Conservation (phyloP, 2,797 vertebrate species). For the Sebastes trivittatus region DNA sequence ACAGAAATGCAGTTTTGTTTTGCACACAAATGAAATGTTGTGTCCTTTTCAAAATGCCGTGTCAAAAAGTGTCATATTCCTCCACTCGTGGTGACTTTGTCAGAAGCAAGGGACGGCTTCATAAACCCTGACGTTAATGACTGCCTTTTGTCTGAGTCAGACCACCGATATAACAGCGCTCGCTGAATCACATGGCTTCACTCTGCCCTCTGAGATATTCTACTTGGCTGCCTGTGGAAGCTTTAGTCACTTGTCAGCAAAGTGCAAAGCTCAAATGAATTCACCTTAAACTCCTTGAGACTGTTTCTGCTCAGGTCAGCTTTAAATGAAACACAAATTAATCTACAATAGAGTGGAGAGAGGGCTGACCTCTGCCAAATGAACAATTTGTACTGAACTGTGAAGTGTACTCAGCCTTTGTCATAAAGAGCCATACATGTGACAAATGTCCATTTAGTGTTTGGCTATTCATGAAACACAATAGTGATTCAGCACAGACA, state of each 20-base stretch:
- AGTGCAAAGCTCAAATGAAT: conserved; percentile 51
- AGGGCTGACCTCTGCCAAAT: conserved; percentile 36
- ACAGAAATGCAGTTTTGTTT: neutral
- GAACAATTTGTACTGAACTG: conserved; percentile 2
- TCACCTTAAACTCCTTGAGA: conserved; percentile 48
- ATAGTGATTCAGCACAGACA: neutral
- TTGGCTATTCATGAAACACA: neutral
- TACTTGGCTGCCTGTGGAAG: conserved; percentile 8
- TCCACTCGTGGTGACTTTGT: neutral
- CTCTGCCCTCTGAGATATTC: conserved; percentile 33
- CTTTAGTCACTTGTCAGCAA: conserved; percentile 57
- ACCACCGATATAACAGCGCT: neutral
- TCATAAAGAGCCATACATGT: neutral
- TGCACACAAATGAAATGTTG: conserved; percentile 32
- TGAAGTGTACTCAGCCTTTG: conserved; percentile 8
- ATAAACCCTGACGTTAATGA: conserved; percentile 17
- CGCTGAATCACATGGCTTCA: conserved; percentile 6
- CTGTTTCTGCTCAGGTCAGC: conserved; percentile 52
- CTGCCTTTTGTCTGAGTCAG: neutral
- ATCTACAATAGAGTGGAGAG: conserved; percentile 4
- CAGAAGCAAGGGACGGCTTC: neutral
- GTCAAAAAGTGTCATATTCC: neutral
- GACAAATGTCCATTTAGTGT: conserved; percentile 15
- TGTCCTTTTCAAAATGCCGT: conserved; percentile 21
- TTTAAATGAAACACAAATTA: conserved; percentile 53